Base-by-base conservation (phyloP, 2,797 vertebrate genomes). In the Acanthurus leucopareius region DNA sequence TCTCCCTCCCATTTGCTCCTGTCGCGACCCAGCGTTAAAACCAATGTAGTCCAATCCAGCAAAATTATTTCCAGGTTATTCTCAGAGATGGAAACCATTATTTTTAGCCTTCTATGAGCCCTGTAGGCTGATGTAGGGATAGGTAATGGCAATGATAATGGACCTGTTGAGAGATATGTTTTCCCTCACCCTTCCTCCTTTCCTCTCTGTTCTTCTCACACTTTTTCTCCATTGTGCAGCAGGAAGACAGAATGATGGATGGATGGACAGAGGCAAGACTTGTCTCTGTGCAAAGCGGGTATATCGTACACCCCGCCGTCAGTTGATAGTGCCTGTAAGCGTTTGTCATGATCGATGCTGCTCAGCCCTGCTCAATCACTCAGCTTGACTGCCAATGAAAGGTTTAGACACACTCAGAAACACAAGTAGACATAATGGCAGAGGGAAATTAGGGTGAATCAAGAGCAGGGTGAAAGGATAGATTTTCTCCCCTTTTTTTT, bases 171-270 rank as follows among this genome's bases (percentile, higher is more conserved):
- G 82, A 84, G 86, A 68, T 63, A 20, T 75, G 87, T 75, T 87
- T 72, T 64, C 62, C 58, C 54, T 78, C 73, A 49, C 32, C 60
- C 77, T 64, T 53, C 60, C 63, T 61, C 62, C 59, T 71, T 54
- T 62, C 51, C 69, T 49, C 64, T 85, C 69, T 75, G 70, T 75
- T 78, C 42, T 57, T 83, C 82, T 79, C 83, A 79, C 80, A 84
- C 83, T 80, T 79, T 80, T 79, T 69, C 60, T 25, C 82, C 66
- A 82, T 91, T 90, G 88, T 93, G 79, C 83, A 63, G 82, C 84
- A 89, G 86, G 87, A 87, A 85, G 88, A 90, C 83, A 84, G 66
- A 62, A 54, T 93, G 91, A 93, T 89, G 84, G 89, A 91, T 93
- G 87, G 89, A 91, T 93, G 87, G 78, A 83, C 54, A 1, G 66